Percentiles rank a stretch among this genome's conserved stretches.
phyloP scores from a whole-genome alignment of 2,113 vertebrate genomes.

The Oryzias celebensis region DNA sequence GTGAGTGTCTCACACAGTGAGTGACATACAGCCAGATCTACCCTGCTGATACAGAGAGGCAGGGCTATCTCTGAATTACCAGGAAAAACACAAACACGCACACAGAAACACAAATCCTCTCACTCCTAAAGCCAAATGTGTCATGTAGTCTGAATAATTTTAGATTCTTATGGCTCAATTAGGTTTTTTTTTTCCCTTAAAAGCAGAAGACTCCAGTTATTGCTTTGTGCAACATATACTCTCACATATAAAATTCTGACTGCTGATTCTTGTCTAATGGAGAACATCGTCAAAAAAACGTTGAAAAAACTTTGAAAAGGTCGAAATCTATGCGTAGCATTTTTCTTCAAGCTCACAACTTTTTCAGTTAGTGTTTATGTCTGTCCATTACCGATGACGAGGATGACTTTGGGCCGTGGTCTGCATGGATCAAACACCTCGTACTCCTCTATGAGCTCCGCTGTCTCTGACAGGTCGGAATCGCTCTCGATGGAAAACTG shows the following conservation, averaged over 20 bases:
- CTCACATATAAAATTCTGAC: too few relatives aligned
- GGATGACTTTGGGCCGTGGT: slow-evolving; percentile 92
- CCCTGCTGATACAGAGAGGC: slow-evolving; percentile 33
- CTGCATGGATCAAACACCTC: slow-evolving; percentile 93
- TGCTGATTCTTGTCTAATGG: too few relatives aligned
- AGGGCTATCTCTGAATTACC: slow-evolving; percentile 12
- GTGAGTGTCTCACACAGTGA: slow-evolving; percentile 41
- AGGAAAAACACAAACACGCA: slow-evolving; percentile 15
- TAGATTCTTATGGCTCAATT: too few relatives aligned
- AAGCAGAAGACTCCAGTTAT: too few relatives aligned
- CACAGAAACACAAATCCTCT: background rate
- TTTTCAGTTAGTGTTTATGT: background rate
- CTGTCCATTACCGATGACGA: slow-evolving; percentile 88
- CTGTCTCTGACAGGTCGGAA: slow-evolving; percentile 95
- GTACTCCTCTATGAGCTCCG: slow-evolving; percentile 97
- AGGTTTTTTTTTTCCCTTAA: too few relatives aligned
- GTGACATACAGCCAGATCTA: slow-evolving; percentile 45
- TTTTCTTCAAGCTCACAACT: background rate
- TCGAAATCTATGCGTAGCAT: too few relatives aligned
- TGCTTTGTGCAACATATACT: too few relatives aligned
- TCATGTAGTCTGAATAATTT: too few relatives aligned
- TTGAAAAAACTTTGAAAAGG: too few relatives aligned
- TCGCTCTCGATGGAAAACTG: slow-evolving; percentile 99
- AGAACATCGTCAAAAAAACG: too few relatives aligned
- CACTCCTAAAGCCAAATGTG: background rate